Conservation (phyloP, 2,797 vertebrate genomes). For the Botia almorhae region DNA sequence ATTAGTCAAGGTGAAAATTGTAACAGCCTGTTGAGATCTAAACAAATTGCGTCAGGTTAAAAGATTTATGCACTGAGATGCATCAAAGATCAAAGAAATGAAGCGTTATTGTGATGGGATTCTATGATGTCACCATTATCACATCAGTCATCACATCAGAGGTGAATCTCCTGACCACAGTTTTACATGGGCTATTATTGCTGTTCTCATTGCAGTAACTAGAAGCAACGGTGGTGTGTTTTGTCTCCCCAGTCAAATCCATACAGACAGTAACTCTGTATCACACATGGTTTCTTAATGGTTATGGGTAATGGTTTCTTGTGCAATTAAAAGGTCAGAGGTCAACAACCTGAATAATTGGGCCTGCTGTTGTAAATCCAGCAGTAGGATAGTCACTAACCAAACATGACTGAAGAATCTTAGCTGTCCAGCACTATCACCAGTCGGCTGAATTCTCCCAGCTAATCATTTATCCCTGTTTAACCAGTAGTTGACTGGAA, state of each 20-base stretch:
- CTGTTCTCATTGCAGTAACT: constrained; percentile 28
- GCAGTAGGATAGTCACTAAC: background rate
- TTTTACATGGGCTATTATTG: constrained; percentile 32
- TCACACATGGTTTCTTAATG: too few relatives aligned
- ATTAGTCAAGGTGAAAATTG: constrained; percentile 21
- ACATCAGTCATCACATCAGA: background rate
- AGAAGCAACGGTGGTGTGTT: constrained; percentile 42
- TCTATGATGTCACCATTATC: background rate
- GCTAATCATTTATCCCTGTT: too few relatives aligned
- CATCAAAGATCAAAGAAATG: background rate
- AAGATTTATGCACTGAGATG: background rate
- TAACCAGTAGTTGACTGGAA: too few relatives aligned
- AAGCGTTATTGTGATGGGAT: background rate
- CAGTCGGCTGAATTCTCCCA: background rate
- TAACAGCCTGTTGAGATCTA: constrained; percentile 1
- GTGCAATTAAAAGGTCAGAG: constrained; percentile 57
- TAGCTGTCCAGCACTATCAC: background rate
- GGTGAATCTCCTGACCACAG: constrained; percentile 18
- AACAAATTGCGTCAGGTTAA: constrained; percentile 17
- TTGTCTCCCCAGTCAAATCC: constrained; percentile 27
- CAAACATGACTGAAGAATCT: background rate
- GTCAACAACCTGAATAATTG: constrained; percentile 49
- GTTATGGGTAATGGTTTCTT: constrained; percentile 57
- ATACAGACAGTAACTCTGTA: background rate
- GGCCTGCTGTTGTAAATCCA: constrained; percentile 39